Percentiles rank a stretch among this genome's conserved stretches.
phyloP scores from a whole-genome alignment of 2,113 vertebrate genomes.

The Thamnophis sirtalis region DNA sequence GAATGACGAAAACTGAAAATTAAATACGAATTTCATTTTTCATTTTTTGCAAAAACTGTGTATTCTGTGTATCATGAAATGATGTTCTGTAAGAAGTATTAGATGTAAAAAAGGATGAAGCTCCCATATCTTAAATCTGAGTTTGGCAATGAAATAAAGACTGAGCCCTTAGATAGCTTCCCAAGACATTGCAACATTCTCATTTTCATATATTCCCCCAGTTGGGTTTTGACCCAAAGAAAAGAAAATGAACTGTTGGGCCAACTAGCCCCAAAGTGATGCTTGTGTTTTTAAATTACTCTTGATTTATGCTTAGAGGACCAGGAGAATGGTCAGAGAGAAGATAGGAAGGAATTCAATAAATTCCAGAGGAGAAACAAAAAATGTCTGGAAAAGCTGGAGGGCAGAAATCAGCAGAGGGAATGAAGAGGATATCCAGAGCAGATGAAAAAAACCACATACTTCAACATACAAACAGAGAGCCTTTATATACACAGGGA shows the following conservation, averaged over 20 bases:
- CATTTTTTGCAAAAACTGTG: background rate
- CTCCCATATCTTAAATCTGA: background rate
- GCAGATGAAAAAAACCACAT: background rate
- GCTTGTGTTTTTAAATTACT: background rate
- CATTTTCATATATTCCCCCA: background rate
- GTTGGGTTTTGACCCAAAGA: background rate
- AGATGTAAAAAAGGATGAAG: background rate
- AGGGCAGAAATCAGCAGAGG: background rate
- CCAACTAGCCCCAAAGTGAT: background rate
- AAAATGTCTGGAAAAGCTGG: background rate
- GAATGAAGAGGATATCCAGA: background rate
- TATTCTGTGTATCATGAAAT: background rate
- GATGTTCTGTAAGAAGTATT: background rate
- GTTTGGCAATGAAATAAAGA: background rate
- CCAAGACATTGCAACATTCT: background rate
- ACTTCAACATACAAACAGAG: background rate
- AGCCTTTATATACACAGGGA: background rate
- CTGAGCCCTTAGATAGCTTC: background rate
- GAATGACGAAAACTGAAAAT: background rate
- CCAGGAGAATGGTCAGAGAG: background rate
- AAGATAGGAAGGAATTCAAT: background rate
- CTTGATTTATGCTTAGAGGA: background rate
- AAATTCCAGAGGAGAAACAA: background rate
- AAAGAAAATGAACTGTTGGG: background rate
- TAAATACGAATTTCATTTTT: background rate